Evolutionary conservation across 1,140 invertebrate genomes (phyloP), one percentile per base, ranked within the genome.

Genomic region (Brachionus rotundiformis): DNA sequence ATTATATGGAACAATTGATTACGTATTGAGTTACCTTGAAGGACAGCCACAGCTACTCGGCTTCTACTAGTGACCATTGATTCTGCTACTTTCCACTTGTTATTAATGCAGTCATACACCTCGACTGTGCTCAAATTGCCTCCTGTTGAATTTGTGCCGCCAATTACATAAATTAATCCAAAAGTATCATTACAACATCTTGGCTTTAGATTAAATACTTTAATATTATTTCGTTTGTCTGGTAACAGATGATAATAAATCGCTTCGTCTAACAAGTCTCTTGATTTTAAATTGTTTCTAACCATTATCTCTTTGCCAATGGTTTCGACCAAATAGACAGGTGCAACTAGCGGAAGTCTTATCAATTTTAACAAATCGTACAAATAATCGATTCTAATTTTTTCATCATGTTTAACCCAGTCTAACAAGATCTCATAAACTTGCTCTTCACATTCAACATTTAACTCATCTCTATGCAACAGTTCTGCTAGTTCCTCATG

Each of bases 41-140:
- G 87, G 1, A 95, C 93, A 23, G 93, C 92, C 1, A 95, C 94
- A 7, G 94, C 94, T 31, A 95, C 93, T 82, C 94, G 86, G 79
- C 92, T 94, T 81, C 93, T 87, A 83, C 93, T 89, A 88, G 94
- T 95, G 7, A 91, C 93, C 94, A 95, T 95, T 5, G 92, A 90
- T 86, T 94, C 93, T 1, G 92, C 92, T 84, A 92, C 90, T 84
- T 91, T 89, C 94, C 94, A 95, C 81, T 90, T 88, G 6, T 91
- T 91, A 29, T 89, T 86, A 33, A 91, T 87, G 11, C 94, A 93
- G 88, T 95, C 92, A 87, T 91, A 95, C 54, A 92, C 92, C 89
- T 96, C 94, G 0, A 95, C 94, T 0, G 94, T 94, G 84, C 92
- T 93, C 4, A 95, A 87, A 0, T 93, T 94, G 86, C 95, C 93